phyloP scores from a whole-genome alignment of 2,797 vertebrate species.

The Siniperca scherzeri region DNA sequence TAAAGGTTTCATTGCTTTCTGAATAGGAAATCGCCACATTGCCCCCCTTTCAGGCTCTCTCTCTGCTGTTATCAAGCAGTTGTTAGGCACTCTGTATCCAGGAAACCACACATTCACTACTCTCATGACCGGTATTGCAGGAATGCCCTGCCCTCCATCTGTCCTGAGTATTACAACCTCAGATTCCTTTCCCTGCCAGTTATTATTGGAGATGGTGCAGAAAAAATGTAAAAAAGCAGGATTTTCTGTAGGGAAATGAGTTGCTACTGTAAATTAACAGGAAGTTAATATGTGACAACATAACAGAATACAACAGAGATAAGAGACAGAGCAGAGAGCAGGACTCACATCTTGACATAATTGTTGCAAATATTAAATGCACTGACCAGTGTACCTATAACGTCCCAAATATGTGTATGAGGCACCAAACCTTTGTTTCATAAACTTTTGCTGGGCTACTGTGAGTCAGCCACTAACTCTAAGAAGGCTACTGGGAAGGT shows the following conservation, averaged over 20 bases:
- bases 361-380: background rate
- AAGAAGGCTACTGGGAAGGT: slow-evolving; percentile 23
- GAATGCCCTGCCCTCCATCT: slow-evolving; percentile 47
- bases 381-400: slow-evolving; percentile 6
- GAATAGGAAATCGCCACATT: slow-evolving; percentile 14
- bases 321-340: slow-evolving; percentile 13
- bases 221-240: slow-evolving; percentile 10
- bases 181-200: background rate
- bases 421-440: slow-evolving; percentile 10
- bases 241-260: background rate
- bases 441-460: slow-evolving; percentile 3
- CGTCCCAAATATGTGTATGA: background rate
- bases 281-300: slow-evolving; percentile 11
- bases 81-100: slow-evolving; percentile 65
- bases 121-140: slow-evolving; percentile 41
- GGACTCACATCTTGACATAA: background rate
- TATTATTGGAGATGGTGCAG: slow-evolving; percentile 17
- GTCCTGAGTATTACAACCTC: slow-evolving; percentile 18
- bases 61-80: slow-evolving; percentile 30
- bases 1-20: slow-evolving; percentile 10
- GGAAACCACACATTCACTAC: slow-evolving; percentile 67
- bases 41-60: slow-evolving; percentile 19
- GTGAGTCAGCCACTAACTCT: slow-evolving; percentile 31
- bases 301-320: slow-evolving; percentile 5
- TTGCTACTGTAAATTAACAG: background rate